phyloP scores from a whole-genome alignment of 2,113 vertebrate species.

The Spermophilus dauricus region DNA sequence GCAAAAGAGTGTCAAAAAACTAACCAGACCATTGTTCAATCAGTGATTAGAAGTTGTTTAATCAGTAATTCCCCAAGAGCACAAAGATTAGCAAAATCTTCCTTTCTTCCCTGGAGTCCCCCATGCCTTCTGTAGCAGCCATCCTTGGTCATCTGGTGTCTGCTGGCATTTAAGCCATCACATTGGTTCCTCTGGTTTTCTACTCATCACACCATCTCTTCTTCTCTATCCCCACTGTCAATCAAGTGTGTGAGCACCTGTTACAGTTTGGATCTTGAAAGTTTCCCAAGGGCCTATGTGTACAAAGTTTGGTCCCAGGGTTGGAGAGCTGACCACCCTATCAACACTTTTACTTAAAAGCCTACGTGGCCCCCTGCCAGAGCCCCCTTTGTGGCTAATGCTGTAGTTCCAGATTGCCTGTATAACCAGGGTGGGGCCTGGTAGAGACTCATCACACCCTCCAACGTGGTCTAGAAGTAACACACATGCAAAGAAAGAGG shows the following conservation, averaged over 20 bases:
- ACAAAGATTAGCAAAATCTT: neutral
- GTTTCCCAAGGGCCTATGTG: too few relatives aligned
- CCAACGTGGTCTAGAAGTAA: neutral
- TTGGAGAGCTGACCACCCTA: neutral
- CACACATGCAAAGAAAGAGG: neutral
- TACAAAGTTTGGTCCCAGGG: too few relatives aligned
- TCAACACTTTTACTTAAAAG: neutral
- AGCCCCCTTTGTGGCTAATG: neutral
- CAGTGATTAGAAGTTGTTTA: too few relatives aligned
- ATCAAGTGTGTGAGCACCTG: neutral
- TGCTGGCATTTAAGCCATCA: neutral
- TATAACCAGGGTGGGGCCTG: neutral
- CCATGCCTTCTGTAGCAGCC: neutral
- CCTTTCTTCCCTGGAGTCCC: neutral
- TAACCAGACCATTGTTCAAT: neutral
- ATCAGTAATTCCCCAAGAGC: neutral
- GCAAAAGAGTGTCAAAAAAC: neutral
- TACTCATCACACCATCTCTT: neutral
- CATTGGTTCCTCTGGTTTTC: neutral
- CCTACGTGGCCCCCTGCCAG: neutral
- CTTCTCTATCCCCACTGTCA: neutral
- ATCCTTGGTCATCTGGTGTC: neutral
- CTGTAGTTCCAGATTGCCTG: neutral
- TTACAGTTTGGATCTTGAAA: too few relatives aligned
- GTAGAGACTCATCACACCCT: neutral